phyloP scores from a whole-genome alignment of 1,140 invertebrate species.

The Trachymyrmex septentrionalis region DNA sequence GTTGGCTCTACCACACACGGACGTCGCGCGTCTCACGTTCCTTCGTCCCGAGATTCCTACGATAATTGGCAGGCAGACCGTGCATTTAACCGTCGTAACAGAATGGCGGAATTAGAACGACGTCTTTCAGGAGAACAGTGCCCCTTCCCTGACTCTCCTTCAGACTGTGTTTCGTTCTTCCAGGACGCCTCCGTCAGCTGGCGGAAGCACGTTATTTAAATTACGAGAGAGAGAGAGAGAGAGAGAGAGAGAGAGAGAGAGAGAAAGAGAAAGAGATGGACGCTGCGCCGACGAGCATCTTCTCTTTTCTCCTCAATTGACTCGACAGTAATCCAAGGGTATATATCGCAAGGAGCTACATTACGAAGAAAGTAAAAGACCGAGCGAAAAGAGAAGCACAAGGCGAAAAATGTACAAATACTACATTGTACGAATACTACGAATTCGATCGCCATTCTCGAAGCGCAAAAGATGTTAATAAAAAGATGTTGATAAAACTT shows the following conservation, averaged over 20 bases:
- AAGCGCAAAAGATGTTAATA: neutral
- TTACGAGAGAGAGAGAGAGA: constrained; percentile 4
- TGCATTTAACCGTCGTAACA: constrained; percentile 60
- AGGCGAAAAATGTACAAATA: neutral
- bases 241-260: no score
- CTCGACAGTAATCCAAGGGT: constrained; percentile 12
- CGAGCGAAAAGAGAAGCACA: neutral
- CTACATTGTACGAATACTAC: neutral
- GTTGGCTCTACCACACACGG: constrained; percentile 29
- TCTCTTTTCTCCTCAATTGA: constrained; percentile 40
- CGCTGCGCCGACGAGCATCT: neutral
- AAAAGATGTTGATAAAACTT: neutral
- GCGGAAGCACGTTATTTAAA: constrained; percentile 63
- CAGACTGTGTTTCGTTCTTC: neutral
- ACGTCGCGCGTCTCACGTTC: constrained; percentile 56
- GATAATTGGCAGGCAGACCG: constrained; percentile 69
- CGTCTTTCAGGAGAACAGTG: neutral
- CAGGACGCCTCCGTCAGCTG: neutral
- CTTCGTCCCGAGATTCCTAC: constrained; percentile 59
- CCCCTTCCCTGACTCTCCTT: neutral
- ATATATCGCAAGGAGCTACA: neutral
- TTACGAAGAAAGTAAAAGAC: neutral
- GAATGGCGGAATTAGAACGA: constrained; percentile 62
- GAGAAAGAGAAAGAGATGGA: neutral
- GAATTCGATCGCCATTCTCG: neutral